These are phyloP conservation scores for Mormyrus proboscirostris DNA, from an alignment of 2,797 vertebrate genomes.

Conservation along the genomic window DNA sequence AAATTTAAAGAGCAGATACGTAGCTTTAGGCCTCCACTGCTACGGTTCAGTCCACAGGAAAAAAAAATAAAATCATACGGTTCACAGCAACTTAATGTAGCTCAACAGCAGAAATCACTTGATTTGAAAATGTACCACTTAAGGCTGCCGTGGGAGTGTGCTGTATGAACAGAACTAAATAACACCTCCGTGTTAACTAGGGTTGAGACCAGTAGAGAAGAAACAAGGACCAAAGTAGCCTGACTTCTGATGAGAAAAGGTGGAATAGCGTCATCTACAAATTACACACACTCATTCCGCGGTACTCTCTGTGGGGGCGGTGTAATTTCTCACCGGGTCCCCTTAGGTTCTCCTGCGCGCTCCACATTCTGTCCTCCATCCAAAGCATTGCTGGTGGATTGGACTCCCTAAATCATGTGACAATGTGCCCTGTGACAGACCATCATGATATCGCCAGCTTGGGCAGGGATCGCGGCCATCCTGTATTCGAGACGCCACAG, in stretches of 20 bases:
- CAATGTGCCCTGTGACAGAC: not conserved
- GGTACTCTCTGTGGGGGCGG: not conserved
- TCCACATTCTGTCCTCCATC: not conserved
- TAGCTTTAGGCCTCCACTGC: not conserved
- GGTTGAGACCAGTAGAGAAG: not conserved
- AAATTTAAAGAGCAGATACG: not conserved
- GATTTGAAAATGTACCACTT: not conserved
- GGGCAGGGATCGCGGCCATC: not conserved
- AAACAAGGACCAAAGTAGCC: not conserved
- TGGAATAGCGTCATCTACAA: not conserved
- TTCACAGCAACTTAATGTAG: not conserved
- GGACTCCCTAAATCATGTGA: not conserved
- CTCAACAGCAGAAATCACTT: not conserved
- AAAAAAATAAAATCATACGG: not conserved
- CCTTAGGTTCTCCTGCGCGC: not conserved
- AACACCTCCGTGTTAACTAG: not conserved
- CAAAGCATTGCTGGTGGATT: not conserved
- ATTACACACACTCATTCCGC: not conserved
- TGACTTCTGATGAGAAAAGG: not conserved
- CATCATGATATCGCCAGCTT: not conserved
- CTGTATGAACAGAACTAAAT: not conserved
- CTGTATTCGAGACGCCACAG: not conserved
- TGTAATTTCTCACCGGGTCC: not conserved
- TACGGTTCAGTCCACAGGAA: not conserved
- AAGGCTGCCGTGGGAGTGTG: not conserved